Evolutionary conservation across 2,113 vertebrate genomes (phyloP), one percentile per base, ranked within the genome.

Genomic region (Sinocyclocheilus grahami): DNA sequence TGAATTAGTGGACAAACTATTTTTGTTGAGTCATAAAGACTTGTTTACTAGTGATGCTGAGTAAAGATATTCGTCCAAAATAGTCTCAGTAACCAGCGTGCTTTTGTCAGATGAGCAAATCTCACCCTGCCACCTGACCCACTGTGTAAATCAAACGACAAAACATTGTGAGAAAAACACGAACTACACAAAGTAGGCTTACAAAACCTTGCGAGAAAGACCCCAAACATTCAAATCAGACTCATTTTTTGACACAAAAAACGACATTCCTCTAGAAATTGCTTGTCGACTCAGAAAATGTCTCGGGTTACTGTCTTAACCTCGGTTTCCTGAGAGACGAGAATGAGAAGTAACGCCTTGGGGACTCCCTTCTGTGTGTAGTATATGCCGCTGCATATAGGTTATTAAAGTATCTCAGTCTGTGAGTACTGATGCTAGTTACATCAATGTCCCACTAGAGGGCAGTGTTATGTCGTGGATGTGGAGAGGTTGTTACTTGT

Each of bases 71-170:
- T 18, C 1, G 33, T 30, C 81, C 51, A 82, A 60, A 71, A 85
- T 85, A 85, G 87, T 48, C 71, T 71, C 30, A 20, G 30, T 37
- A 71, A 46, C 14, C 0, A 27, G 16, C 42, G 55, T 71, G 67
- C 67, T 71, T 67, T 3, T 37, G 75, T 24, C 16, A 85, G 82
- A 78, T 79, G 42, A 82, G 84, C 77, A 74, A 51, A 63, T 83
- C 62, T 30, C 1, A 1, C 14, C 16, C 33, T n/a, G 42, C 69
- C 83, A 82, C 58, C 78, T 82, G 63, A n/a, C 20, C 37, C 37
- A 13, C 20, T 22, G 18, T 12, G 42, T 42, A 74, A 74, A 74
- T 74, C 39, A 74, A 46, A 74, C 39, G 14, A 46, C 39, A 55
- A 82, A 37, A 24, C 14, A 58, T 75, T 20, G 27, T 51, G 18